Evolutionary conservation across 2,888 invertebrate genomes (phyloP), one percentile per base, ranked within the genome.

Genomic region (Nomada lathburiana): DNA sequence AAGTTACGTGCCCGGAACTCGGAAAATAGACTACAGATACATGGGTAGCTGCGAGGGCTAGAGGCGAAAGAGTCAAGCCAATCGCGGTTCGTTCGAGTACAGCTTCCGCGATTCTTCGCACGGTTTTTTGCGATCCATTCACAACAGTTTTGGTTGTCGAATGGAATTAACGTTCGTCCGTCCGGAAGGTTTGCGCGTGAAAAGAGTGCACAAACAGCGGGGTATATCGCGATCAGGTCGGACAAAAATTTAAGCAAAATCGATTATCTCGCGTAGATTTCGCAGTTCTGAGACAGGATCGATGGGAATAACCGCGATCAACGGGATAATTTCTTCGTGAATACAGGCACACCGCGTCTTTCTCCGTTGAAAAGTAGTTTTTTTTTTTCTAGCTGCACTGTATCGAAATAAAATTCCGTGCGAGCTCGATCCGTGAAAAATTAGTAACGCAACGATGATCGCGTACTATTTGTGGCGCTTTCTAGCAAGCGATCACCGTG

Each of bases 11-110:
- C 57, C 29, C 55, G 69, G 73, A 52, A 60, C 76, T 50, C 68
- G 72, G 70, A 72, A 80, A 86, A 85, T 78, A 85, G 83, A 84
- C 67, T 62, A 84, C 52, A 60, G 50, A 18, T 20, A 11, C 63
- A 47, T 63, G 55, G 47, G 53, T 72, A 13, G 47, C 55, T 64
- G 64, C 29, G 50, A 42, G 68, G 76, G 59, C 59, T 71, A 67
- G 60, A 70, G 18, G 60, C 67, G 73, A 81, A 72, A 59, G 62
- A 60, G 23, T 20, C 47, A 2, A 42, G 3, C 63, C 29, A 65
- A 81, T 57, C 47, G 47, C 55, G 70, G 65, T 83, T 83, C 76
- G 70, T 67, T 82, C 60, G 20, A 73, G 62, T 26, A 26, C 52
- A 20, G n/a, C 26, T 55, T 53, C 55, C 36, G 20, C 11, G 18